Percentiles rank a stretch among this genome's conserved stretches.
Conservation (phyloP, 2,797 vertebrate species). For the Enteromius trimaculatus region DNA sequence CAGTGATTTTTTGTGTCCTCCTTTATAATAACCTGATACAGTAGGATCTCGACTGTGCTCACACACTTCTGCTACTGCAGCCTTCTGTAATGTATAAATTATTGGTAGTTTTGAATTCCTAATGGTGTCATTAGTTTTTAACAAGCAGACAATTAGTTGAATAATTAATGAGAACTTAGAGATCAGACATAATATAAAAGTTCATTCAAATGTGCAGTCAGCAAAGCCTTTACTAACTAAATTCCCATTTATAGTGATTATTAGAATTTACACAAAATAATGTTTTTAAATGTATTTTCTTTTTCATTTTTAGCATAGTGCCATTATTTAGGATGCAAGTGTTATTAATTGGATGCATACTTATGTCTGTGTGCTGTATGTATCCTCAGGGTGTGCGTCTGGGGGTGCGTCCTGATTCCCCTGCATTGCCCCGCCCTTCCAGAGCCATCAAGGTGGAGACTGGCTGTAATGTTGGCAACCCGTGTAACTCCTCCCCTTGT, state of each 20-base stretch:
- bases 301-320: no score
- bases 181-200: slow-evolving; percentile 33
- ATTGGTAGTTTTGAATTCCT: slow-evolving; percentile 39
- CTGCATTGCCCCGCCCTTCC: slow-evolving; percentile 83
- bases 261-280: no score
- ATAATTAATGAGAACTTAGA: slow-evolving; percentile 48
- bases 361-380: slow-evolving; percentile 25
- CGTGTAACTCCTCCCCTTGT: slow-evolving; percentile 89
- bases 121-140: slow-evolving; percentile 40
- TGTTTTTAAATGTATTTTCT: no score
- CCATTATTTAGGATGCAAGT: no score
- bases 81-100: slow-evolving; percentile 21
- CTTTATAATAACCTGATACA: not conserved
- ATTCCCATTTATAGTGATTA: not conserved
- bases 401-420: slow-evolving; percentile 84
- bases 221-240: slow-evolving; percentile 10
- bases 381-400: slow-evolving; percentile 86
- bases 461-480: slow-evolving; percentile 85
- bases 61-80: not conserved
- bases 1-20: not conserved
- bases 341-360: slow-evolving; percentile 8
- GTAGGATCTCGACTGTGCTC: slow-evolving; percentile 5
- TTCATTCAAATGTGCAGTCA: not conserved
- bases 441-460: slow-evolving; percentile 85
- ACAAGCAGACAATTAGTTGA: slow-evolving; percentile 10